Evolutionary conservation across 2,888 invertebrate species (phyloP).

Genomic region (Tinea trinotella): DNA sequence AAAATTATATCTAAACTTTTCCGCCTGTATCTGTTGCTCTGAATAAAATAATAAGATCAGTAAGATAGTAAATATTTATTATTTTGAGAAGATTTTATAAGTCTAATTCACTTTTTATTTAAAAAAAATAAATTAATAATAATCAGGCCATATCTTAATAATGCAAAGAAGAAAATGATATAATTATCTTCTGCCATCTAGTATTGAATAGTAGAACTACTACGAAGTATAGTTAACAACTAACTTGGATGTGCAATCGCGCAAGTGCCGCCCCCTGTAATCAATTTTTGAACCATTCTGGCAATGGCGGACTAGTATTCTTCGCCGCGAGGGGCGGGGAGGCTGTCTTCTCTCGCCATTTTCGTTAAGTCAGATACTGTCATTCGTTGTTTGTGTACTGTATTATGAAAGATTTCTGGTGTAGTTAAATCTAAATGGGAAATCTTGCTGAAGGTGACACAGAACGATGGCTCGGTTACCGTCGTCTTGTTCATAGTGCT

Average conservation of each 20-base stretch:
- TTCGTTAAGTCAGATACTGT: slow-evolving; percentile 70
- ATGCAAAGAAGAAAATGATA: too few relatives aligned
- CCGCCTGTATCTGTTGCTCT: too few relatives aligned
- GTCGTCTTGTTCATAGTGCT: slow-evolving; percentile 68
- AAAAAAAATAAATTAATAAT: too few relatives aligned
- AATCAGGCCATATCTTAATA: too few relatives aligned
- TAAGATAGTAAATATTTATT: too few relatives aligned
- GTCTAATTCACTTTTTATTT: too few relatives aligned
- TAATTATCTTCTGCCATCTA: too few relatives aligned
- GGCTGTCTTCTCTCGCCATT: slow-evolving; percentile 61
- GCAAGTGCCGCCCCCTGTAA: slow-evolving; percentile 41
- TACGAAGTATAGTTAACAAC: slow-evolving; percentile 21
- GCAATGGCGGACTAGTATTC: slow-evolving; percentile 5
- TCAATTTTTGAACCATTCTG: background rate
- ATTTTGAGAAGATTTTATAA: too few relatives aligned
- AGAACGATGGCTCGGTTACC: slow-evolving; percentile 65
- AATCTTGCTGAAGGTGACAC: slow-evolving; percentile 65
- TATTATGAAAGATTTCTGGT: slow-evolving; percentile 69
- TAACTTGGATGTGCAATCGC: background rate
- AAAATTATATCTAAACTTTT: background rate
- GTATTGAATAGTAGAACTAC: slow-evolving; percentile 18
- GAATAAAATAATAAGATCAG: too few relatives aligned
- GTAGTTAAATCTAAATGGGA: slow-evolving; percentile 69
- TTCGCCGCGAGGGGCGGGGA: slow-evolving; percentile 35
- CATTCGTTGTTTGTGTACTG: slow-evolving; percentile 71